Conservation (phyloP, 2,113 vertebrate species). For the Phaethon lepturus region DNA sequence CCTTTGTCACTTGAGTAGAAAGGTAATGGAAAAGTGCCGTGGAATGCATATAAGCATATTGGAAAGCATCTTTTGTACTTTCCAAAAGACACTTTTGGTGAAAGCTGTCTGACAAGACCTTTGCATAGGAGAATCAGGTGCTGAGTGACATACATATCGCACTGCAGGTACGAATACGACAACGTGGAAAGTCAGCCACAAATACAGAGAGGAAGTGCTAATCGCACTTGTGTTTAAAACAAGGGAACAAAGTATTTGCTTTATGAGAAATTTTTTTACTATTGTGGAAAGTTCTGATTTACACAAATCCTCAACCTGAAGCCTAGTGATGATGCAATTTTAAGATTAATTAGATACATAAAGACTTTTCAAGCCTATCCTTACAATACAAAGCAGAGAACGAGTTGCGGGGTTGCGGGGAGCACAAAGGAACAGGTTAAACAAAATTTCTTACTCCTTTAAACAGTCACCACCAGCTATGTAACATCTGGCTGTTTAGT, state of each 20-base stretch:
- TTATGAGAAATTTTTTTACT: neutral
- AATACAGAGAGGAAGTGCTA: neutral
- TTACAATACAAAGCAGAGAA: neutral
- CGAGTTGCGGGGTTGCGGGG: rapidly evolving
- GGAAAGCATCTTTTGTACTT: neutral
- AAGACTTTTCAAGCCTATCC: neutral
- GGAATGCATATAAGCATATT: neutral
- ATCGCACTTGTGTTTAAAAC: neutral
- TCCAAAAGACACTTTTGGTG: neutral
- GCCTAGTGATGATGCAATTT: neutral
- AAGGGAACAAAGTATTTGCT: neutral
- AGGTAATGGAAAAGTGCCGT: neutral
- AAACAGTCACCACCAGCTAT: neutral
- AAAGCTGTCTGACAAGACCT: neutral
- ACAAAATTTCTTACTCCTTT: neutral
- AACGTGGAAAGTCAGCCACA: neutral
- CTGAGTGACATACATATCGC: neutral
- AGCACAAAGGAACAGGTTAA: neutral
- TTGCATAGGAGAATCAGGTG: neutral
- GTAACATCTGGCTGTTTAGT: conserved; percentile 32
- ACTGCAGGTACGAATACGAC: neutral
- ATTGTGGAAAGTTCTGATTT: neutral
- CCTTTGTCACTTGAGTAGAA: neutral
- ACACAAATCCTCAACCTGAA: neutral
- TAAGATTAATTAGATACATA: neutral